phyloP scores from a whole-genome alignment of 2,888 invertebrate species.

The Ceramica pisi region DNA sequence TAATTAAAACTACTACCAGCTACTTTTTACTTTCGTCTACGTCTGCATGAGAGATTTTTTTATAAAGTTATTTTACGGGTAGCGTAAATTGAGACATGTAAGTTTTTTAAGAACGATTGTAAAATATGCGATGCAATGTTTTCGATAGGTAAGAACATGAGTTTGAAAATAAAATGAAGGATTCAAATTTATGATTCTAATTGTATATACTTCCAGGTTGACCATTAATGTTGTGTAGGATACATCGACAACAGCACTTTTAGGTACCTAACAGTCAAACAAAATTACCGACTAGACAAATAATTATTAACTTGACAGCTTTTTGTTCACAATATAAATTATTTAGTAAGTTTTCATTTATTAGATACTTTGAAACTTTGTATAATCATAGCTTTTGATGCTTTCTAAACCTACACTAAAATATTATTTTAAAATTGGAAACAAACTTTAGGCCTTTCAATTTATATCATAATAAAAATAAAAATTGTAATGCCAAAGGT shows the following conservation, averaged over 20 bases:
- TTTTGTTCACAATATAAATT: constrained; percentile 12
- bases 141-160: too few species aligned
- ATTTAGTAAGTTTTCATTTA: constrained; percentile 25
- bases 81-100: not conserved
- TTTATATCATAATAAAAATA: constrained; percentile 49
- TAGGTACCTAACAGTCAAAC: too few species aligned
- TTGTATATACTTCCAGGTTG: too few species aligned
- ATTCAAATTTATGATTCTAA: not conserved
- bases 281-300: not conserved
- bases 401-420: constrained; percentile 10
- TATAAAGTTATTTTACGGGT: not conserved
- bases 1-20: constrained; percentile 54
- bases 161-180: not conserved
- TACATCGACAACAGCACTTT: not conserved
- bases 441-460: constrained; percentile 33
- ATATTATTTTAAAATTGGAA: constrained; percentile 28
- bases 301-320: not conserved
- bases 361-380: constrained; percentile 23
- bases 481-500: constrained; percentile 52
- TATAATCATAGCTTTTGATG: constrained; percentile 20
- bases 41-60: not conserved
- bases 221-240: not conserved
- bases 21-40: constrained; percentile 14
- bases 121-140: not conserved
- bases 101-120: not conserved